Evolutionary conservation across 2,888 invertebrate species (phyloP).

Genomic region (Drosophila conformis): DNA sequence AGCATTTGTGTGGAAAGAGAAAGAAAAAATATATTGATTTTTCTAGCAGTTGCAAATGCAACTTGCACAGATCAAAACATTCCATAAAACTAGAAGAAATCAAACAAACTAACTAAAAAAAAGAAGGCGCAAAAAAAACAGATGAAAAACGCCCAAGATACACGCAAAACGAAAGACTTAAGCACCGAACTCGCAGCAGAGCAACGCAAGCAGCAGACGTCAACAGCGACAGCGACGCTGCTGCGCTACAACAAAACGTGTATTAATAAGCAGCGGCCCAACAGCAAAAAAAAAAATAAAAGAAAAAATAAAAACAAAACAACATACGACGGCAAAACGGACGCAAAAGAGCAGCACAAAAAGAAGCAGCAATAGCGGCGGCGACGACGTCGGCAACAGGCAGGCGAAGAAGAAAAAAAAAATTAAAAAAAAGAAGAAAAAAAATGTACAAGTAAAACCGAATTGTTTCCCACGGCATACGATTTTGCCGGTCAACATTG

Average conservation of each 20-base stretch:
- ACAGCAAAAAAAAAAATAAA: slow-evolving; percentile 21
- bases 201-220: slow-evolving; percentile 45
- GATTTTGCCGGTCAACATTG: slow-evolving; percentile 86
- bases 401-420: slow-evolving; percentile 59
- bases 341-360: slow-evolving; percentile 72
- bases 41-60: slow-evolving; percentile 25
- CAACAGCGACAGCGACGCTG: slow-evolving; percentile 25
- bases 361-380: slow-evolving; percentile 60
- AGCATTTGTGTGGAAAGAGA: slow-evolving; percentile 15
- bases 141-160: slow-evolving; percentile 45
- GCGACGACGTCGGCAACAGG: slow-evolving; percentile 59
- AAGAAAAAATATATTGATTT: slow-evolving; percentile 34
- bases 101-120: slow-evolving; percentile 32
- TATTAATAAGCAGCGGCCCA: slow-evolving; percentile 76
- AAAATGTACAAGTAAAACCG: slow-evolving; percentile 84
- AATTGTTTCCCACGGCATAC: slow-evolving; percentile 86
- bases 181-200: slow-evolving; percentile 66
- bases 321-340: slow-evolving; percentile 69
- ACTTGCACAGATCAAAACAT: slow-evolving; percentile 34
- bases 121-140: slow-evolving; percentile 8
- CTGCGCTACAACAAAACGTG: slow-evolving; percentile 68
- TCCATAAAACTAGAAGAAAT: slow-evolving; percentile 35
- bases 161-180: slow-evolving; percentile 71
- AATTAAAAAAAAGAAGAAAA: slow-evolving; percentile 48
- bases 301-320: slow-evolving; percentile 58